Percentiles rank a stretch among this genome's conserved stretches.
phyloP scores from a whole-genome alignment of 2,888 invertebrate species.

The Eledone cirrhosa region DNA sequence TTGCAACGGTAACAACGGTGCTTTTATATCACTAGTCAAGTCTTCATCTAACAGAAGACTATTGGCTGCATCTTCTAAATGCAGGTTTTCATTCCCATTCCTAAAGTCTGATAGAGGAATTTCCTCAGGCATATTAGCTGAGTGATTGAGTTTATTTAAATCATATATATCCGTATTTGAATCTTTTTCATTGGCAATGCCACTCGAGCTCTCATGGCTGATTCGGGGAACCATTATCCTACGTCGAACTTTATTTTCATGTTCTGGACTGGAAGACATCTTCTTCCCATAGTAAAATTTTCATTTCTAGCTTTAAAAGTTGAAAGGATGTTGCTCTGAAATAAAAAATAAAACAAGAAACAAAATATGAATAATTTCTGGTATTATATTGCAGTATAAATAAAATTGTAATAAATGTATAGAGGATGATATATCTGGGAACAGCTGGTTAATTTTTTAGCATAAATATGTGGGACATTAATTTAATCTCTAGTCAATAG shows the following conservation, averaged over 20 bases:
- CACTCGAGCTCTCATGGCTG: background rate
- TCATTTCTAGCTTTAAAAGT: background rate
- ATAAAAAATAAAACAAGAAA: background rate
- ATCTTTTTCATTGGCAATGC: background rate
- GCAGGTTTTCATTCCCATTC: background rate
- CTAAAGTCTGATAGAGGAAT: conserved; percentile 20
- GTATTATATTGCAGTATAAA: too few species aligned
- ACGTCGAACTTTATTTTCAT: conserved; percentile 9
- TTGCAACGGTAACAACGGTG: background rate
- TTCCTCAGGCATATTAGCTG: conserved; percentile 20
- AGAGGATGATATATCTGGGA: too few species aligned
- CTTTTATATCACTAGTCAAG: conserved; percentile 9
- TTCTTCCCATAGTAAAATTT: conserved; percentile 12
- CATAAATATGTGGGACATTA: too few species aligned
- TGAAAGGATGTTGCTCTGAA: conserved; percentile 5
- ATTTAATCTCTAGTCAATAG: too few species aligned
- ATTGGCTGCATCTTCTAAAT: background rate
- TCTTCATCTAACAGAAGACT: conserved; percentile 5
- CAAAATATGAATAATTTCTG: too few species aligned
- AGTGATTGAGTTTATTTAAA: background rate
- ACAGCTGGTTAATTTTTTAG: too few species aligned
- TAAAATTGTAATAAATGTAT: too few species aligned
- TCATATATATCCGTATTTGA: too few species aligned
- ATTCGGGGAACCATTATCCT: conserved; percentile 27
- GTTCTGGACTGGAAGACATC: conserved; percentile 14